These are phyloP conservation scores for Embidobia sp. DNA, from an alignment of 2,888 invertebrate species.

Conservation along the genomic window DNA sequence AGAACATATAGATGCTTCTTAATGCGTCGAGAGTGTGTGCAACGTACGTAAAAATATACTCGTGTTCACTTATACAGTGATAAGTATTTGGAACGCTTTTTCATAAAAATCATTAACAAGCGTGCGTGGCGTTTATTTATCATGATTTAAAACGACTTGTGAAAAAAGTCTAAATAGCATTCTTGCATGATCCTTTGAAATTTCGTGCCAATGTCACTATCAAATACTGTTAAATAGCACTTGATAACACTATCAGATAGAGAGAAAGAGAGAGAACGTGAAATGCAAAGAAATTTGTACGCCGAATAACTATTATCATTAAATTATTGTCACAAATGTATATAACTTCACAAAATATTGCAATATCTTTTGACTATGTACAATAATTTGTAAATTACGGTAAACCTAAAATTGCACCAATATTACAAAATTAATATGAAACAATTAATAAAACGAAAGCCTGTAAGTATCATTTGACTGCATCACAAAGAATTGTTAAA, in stretches of 20 bases:
- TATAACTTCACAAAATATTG: constrained; percentile 44
- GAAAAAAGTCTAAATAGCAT: constrained; percentile 56
- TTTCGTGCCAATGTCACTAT: constrained; percentile 64
- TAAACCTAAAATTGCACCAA: neutral
- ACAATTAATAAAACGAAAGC: no score
- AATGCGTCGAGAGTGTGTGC: constrained; percentile 24
- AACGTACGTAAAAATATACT: constrained; percentile 35
- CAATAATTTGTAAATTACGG: constrained; percentile 3
- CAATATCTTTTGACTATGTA: constrained; percentile 26
- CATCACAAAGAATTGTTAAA: no score
- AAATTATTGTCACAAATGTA: constrained; percentile 42
- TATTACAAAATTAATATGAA: no score
- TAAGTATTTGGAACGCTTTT: constrained; percentile 50
- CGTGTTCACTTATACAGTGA: constrained; percentile 50
- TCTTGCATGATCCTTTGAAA: constrained; percentile 62
- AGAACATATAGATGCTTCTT: constrained; percentile 26
- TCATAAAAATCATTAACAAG: constrained; percentile 58
- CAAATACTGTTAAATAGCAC: constrained; percentile 60
- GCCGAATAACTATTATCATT: constrained; percentile 53
- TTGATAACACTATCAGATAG: constrained; percentile 61
- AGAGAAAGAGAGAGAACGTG: constrained; percentile 62
- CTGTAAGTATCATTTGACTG: no score
- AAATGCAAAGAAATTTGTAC: constrained; percentile 58
- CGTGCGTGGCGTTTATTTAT: constrained; percentile 55
- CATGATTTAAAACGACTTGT: constrained; percentile 38